Conservation (phyloP, 2,888 invertebrate genomes). For the Monochamus alternatus region DNA sequence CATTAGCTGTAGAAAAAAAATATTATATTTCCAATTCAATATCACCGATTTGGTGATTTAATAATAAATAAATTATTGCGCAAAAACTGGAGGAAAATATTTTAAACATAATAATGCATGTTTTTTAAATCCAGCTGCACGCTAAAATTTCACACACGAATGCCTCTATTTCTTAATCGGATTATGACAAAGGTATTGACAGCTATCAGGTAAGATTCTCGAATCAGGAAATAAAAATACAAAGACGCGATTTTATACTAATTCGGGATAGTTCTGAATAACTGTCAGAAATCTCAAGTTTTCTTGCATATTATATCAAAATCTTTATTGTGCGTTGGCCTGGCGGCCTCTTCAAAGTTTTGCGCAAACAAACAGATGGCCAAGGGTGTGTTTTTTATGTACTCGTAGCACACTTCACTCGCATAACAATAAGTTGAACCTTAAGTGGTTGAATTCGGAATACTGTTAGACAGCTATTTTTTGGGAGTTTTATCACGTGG, state of each 20-base stretch:
- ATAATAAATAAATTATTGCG: no score
- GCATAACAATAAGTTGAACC: not conserved
- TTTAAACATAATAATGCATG: no score
- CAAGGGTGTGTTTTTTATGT: constrained; percentile 24
- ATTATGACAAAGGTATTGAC: constrained; percentile 51
- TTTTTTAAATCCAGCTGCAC: not conserved
- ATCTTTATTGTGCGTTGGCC: constrained; percentile 27
- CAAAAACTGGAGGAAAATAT: no score
- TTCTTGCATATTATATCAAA: constrained; percentile 45
- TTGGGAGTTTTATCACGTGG: no score
- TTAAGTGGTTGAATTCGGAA: not conserved
- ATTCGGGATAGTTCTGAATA: constrained; percentile 47
- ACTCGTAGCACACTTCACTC: constrained; percentile 30
- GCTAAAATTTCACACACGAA: constrained; percentile 50
- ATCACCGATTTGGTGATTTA: no score
- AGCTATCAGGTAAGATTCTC: constrained; percentile 51
- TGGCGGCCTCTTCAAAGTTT: constrained; percentile 42
- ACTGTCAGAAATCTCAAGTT: constrained; percentile 46
- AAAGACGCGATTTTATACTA: constrained; percentile 47
- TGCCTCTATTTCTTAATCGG: constrained; percentile 47
- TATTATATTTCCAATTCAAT: no score
- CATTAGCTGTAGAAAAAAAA: no score
- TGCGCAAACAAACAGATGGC: constrained; percentile 34
- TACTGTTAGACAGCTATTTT: not conserved
- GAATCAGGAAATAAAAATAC: constrained; percentile 48